Base-by-base conservation (phyloP, 2,888 invertebrate genomes). In the Drosophila formosana region DNA sequence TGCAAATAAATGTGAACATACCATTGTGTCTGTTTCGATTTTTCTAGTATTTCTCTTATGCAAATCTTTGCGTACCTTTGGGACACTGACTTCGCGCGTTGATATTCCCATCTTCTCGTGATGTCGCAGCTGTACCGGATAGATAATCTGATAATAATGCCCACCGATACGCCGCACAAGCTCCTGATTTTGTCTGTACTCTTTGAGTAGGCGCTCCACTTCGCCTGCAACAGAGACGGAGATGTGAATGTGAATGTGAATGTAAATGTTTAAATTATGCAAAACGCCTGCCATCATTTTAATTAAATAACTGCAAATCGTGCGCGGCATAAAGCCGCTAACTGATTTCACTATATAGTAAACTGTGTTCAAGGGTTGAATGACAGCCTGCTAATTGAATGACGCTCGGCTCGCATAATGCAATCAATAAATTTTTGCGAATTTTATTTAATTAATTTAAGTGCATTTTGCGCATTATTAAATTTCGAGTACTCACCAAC, bases 51-150 rank as follows among this genome's bases (percentile, higher is more conserved):
- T 90, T 90, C 91, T 91, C 91, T 91, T 92, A 89, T 88, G 89
- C 84, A 91, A 87, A 89, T 90, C 90, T 83, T 93, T 93, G 92
- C 94, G 94, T 94, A 97, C 97, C 96, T 97, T 97, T 92, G 96
- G 95, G 92, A 95, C 95, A 94, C 96, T 96, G 93, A 96, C 96
- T 94, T 97, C 97, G 93, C 98, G 94, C 86, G 98, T 98, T 89
- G 97, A 97, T 93, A 98, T 97, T 93, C 97, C 98, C 96, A 98
- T 96, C 94, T 97, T 97, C 94, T 97, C 97, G 95, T 98, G 97
- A 93, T 98, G 97, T 75, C 97, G 95, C 93, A 97, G 94, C 94
- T 98, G 98, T 87, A 97, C 97, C 81, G 98, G 98, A 94, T 97
- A 98, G 90, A 98, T 97, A 93, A 98, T 97, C 94, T 98, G 97